phyloP scores from a whole-genome alignment of 2,888 invertebrate genomes.

The Siphonodentalium dalli region DNA sequence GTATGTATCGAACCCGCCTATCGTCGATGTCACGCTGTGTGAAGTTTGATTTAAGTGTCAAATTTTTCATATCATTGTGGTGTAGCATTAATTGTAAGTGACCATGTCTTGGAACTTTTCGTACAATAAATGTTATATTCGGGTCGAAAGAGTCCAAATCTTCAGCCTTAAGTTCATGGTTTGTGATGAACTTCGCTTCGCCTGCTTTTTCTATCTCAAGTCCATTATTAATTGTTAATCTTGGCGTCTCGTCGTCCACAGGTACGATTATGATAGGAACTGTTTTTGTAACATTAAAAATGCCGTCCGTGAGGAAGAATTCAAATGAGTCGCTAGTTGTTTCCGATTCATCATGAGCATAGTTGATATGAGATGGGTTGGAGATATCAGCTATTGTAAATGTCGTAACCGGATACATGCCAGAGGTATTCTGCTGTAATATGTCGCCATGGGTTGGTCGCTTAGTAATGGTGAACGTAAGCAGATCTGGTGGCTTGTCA shows the following conservation, averaged over 20 bases:
- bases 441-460: constrained; percentile 58
- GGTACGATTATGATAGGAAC: constrained; percentile 61
- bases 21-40: constrained; percentile 62
- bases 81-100: constrained; percentile 39
- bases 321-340: constrained; percentile 59
- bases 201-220: constrained; percentile 57
- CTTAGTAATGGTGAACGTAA: constrained; percentile 53
- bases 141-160: constrained; percentile 60
- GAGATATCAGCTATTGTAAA: constrained; percentile 60
- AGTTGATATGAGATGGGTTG: constrained; percentile 56
- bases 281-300: constrained; percentile 54
- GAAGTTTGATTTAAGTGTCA: constrained; percentile 60
- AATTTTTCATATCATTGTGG: constrained; percentile 37
- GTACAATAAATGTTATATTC: constrained; percentile 56
- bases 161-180: constrained; percentile 55
- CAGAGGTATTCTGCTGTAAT: constrained; percentile 52
- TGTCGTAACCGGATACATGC: constrained; percentile 46
- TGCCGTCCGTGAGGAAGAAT: constrained; percentile 58
- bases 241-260: constrained; percentile 65
- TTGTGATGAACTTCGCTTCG: constrained; percentile 54
- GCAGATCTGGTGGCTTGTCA: constrained; percentile 57
- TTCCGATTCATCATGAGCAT: constrained; percentile 65
- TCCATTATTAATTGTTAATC: constrained; percentile 62
- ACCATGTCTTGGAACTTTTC: constrained; percentile 58
- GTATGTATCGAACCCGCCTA: constrained; percentile 52